Base-by-base conservation (phyloP, 2,888 invertebrate genomes). In the Trypoxylon attenuatum region DNA sequence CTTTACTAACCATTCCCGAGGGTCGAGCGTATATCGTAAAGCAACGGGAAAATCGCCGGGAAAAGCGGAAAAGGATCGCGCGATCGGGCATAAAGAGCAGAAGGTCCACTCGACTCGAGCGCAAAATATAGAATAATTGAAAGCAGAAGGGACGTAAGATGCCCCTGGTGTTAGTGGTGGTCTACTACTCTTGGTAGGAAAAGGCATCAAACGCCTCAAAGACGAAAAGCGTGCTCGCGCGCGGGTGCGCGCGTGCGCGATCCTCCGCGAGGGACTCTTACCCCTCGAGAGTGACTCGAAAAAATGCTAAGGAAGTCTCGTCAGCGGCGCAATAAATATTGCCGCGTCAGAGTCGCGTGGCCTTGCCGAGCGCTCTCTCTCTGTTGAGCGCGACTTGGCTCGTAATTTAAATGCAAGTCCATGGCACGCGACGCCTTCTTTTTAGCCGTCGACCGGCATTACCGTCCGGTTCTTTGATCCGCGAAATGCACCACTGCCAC, bases 381-480 rank as follows among this genome's bases (percentile, higher is more conserved):
- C n/a, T n/a, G n/a, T n/a, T n/a, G n/a, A n/a, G n/a, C n/a, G n/a
- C n/a, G n/a, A n/a, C n/a, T n/a, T n/a, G n/a, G n/a, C n/a, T n/a
- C n/a, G 5, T 13, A 13, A 33, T 33, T 13, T 8, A n/a, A 33
- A 33, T 33, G 13, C 33, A 33, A 13, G 33, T 33, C 33, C n/a
- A 10, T 13, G 33, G 8, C 33, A 33, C 33, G 41, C 19, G 8
- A n/a, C 8, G 45, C 46, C 54, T 50, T 42, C 23, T 21, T 33
- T 25, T 19, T n/a, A n/a, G n/a, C n/a, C 56, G 22, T 33, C 39
- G 15, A 16, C 63, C 27, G 54, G 49, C 59, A 46, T 46, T 51
- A 53, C 49, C 46, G 50, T 49, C 15, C 22, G 38, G n/a, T 61
- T 39, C 69, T 69, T 56, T 61, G 69, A 69, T 61, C 56, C 53